These are phyloP conservation scores for Diachasmimorpha longicaudata DNA, from an alignment of 1,140 invertebrate species.

Conservation along the genomic window DNA sequence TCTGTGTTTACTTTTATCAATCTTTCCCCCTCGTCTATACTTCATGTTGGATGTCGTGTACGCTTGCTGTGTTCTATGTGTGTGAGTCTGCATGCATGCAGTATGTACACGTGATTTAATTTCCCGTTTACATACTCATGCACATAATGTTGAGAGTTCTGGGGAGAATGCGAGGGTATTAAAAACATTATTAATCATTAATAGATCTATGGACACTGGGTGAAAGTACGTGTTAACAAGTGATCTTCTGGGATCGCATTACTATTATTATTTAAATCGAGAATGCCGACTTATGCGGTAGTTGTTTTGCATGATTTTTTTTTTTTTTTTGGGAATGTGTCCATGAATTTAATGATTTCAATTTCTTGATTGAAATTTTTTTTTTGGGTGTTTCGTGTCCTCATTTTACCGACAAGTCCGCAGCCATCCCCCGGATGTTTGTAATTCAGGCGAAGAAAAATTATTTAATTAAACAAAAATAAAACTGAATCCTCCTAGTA, in stretches of 20 bases:
- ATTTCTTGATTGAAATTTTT: background rate
- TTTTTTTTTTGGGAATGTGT: background rate
- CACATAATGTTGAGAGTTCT: conserved; percentile 24
- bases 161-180: conserved; percentile 23
- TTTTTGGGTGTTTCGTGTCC: background rate
- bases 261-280: background rate
- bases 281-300: background rate
- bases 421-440: conserved; percentile 19
- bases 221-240: background rate
- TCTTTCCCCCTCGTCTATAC: conserved; percentile 22
- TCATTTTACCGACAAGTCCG: conserved; percentile 20
- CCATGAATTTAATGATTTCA: background rate
- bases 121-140: conserved; percentile 26
- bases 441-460: conserved; percentile 30
- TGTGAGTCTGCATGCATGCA: conserved; percentile 32
- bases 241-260: background rate
- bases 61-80: conserved; percentile 30
- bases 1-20: conserved; percentile 25
- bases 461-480: conserved; percentile 1
- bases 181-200: conserved; percentile 1
- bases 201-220: background rate
- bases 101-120: conserved; percentile 26
- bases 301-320: background rate
- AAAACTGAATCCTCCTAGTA: conserved; percentile 34
- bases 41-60: conserved; percentile 21